Conservation (phyloP, 2,797 vertebrate species). For the Oryzias sinensis region DNA sequence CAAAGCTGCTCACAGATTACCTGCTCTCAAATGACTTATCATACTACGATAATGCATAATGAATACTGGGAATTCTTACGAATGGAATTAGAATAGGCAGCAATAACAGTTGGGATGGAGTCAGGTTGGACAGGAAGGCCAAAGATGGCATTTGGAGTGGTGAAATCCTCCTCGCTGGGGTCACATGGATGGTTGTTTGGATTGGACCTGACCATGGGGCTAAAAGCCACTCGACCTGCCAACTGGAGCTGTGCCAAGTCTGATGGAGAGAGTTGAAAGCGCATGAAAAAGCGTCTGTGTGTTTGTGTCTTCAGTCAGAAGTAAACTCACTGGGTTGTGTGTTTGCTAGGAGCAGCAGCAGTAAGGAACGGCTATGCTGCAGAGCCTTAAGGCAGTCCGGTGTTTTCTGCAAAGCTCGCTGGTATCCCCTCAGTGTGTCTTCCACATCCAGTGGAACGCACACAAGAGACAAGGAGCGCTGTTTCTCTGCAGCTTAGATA, state of each 20-base stretch:
- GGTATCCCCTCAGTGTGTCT: conserved; percentile 84
- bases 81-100: conserved; percentile 84
- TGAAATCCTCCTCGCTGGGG: conserved; percentile 81
- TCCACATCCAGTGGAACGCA: conserved; percentile 87
- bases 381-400: conserved; percentile 77
- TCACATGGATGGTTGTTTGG: conserved; percentile 68
- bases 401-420: conserved; percentile 79
- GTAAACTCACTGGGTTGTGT: conserved; percentile 78
- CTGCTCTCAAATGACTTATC: background rate
- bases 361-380: conserved; percentile 85
- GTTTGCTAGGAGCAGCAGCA: conserved; percentile 83
- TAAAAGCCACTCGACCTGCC: conserved; percentile 54
- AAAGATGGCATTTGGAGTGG: conserved; percentile 73
- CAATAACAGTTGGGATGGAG: conserved; percentile 74
- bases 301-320: background rate
- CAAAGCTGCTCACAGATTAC: too few relatives aligned
- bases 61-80: conserved; percentile 72
- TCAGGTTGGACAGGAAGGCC: conserved; percentile 77
- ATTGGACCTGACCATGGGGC: conserved; percentile 15
- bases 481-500: conserved; percentile 68
- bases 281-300: background rate
- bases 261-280: conserved; percentile 19
- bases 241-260: conserved; percentile 46
- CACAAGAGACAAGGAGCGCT: conserved; percentile 73
- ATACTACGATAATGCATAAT: background rate